Base-by-base conservation (phyloP, 2,888 invertebrate species). In the Nysson spinosus region DNA sequence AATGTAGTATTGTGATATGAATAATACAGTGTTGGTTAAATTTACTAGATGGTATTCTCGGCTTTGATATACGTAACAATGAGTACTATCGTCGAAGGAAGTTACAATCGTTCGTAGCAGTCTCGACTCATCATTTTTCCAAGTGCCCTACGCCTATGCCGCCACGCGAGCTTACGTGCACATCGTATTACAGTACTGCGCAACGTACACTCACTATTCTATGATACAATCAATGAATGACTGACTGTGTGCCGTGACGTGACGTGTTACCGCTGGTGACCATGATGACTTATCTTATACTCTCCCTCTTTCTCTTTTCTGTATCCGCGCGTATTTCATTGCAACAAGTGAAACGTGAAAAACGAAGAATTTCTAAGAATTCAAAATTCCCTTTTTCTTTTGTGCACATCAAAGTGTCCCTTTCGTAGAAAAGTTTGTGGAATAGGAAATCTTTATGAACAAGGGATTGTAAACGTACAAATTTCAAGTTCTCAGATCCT, bases 171-270 rank as follows among this genome's bases (percentile, higher is more conserved):
- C 57, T 72, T 68, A 76, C 72, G 76, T 76, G 71, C 52, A 55
- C 62, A 43, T 26, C 22, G 64, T 66, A 57, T 63, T 60, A 65
- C 69, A 73, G 60, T 58, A 73, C 75, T 60, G 75, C 50, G 58
- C 62, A 39, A 50, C 71, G 75, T 73, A 71, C 68, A 60, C 62
- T 73, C 71, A 32, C 64, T 65, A 61, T 67, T 71, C 66, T 69
- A 72, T 65, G 76, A 76, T 76, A 76, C 77, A 70, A 77, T 77
- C 76, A 77, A 77, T 77, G 76, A 77, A 77, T 77, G 76, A 77
- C 76, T 71, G 76, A 75, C 73, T 76, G 73, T 69, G 66, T n/a
- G n/a, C n/a, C 64, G 57, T 72, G 71, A 63, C 66, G 71, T 70
- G 69, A 64, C 70, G 69, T 54, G 57, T 71, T 62, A 54, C 69